These are phyloP conservation scores for Portevinia maculata DNA, from an alignment of 2,888 invertebrate genomes.

Conservation along the genomic window DNA sequence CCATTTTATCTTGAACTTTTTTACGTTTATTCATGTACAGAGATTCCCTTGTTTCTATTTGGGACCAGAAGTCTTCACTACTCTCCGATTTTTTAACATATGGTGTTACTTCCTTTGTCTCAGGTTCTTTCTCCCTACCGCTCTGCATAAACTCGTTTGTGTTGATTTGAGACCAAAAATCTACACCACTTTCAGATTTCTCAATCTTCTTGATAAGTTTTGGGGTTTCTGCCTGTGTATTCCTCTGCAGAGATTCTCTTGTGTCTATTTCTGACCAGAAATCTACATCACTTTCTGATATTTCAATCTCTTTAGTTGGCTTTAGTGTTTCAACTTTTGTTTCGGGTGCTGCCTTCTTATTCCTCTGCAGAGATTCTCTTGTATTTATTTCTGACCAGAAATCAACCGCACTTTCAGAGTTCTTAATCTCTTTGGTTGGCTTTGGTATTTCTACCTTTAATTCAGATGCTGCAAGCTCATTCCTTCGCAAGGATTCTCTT, in stretches of 20 bases:
- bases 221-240: too few relatives aligned
- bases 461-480: conserved; percentile 83
- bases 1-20: conserved; percentile 58
- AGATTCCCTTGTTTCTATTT: conserved; percentile 85
- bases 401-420: conserved; percentile 42
- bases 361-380: conserved; percentile 86
- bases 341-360: conserved; percentile 80
- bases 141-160: too few relatives aligned
- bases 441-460: conserved; percentile 77
- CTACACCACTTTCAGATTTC: too few relatives aligned
- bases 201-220: conserved; percentile 84
- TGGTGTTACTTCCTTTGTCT: too few relatives aligned
- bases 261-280: conserved; percentile 83
- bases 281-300: conserved; percentile 45
- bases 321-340: conserved; percentile 77
- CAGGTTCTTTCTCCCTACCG: too few relatives aligned
- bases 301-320: conserved; percentile 75
- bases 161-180: too few relatives aligned
- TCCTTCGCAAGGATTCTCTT: conserved; percentile 86
- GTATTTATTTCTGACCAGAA: conserved; percentile 83
- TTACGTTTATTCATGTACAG: conserved; percentile 65
- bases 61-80: conserved; percentile 56
- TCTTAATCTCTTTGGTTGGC: conserved; percentile 75
- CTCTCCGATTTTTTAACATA: too few relatives aligned
- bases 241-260: conserved; percentile 86